Evolutionary conservation across 1,140 invertebrate species (phyloP), one percentile per base, ranked within the genome.

Genomic region (Bombus soroeensis): DNA sequence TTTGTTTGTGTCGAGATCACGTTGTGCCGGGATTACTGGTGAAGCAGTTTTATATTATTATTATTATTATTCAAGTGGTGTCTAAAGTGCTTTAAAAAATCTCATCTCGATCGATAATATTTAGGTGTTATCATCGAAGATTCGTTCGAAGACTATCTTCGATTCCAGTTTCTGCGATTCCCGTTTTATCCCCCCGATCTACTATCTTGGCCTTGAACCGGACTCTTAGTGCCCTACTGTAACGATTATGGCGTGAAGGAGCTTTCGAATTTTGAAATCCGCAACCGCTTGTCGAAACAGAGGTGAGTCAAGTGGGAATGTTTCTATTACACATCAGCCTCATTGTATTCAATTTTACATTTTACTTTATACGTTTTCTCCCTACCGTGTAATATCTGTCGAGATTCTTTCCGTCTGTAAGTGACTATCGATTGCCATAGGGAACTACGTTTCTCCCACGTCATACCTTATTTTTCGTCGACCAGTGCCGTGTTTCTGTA

Each of bases 171-270:
- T 15, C 15, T 3, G 5, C 9, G 43, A 39, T 74, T 22, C 39
- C 53, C 13, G 75, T 62, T 84, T 73, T 81, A 28, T n/a, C 37
- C n/a, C 5, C 9, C 32, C 34, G 59, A 75, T 62, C 43, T 43
- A 6, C 39, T 74, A 88, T 86, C 83, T 78, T 88, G 90, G 86
- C 92, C 92, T 93, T 93, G 92, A 92, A 91, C 75, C 88, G 88
- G 81, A 91, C 88, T 92, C 92, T 90, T 90, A 80, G 76, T 86
- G 85, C 82, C 86, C 88, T 88, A 86, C 85, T 81, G 85, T 71
- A 74, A 86, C 85, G 77, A 78, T 81, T 77, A 66, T 78, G 80
- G 75, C 78, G 76, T 77, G 83, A 90, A 88, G 47, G 79, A 70
- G 74, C 64, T 80, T 81, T 88, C 84, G 85, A 88, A 88, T 90